Base-by-base conservation (phyloP, 2,113 vertebrate species). In the Prunella fulvescens region DNA sequence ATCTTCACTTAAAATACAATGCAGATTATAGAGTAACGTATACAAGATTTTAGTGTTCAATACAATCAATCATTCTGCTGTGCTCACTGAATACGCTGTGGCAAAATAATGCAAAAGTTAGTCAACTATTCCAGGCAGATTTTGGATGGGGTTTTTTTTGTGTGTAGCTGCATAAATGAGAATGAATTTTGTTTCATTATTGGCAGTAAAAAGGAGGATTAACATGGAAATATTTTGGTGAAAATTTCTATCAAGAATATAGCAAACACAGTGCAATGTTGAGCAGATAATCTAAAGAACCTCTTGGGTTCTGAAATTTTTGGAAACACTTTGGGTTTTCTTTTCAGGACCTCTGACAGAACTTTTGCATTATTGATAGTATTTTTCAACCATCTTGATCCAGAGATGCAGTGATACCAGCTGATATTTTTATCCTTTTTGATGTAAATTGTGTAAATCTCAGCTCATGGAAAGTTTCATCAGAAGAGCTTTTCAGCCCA, bases 71-170 rank as follows among this genome's bases (percentile, higher is more conserved):
- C 20, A 33, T 66, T 93, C 40, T 80, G 19, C 50, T 86, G 31
- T 86, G 74, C 44, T 87, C 45, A 44, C 79, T 67, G 48, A 72
- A 76, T 60, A 53, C 37, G 26, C 28, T 33, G 20, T 35, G 56
- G 60, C 48, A 85, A 93, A 96, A 86, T 64, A 88, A 81, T 69
- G 70, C 61, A 91, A 89, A 92, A 92, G 29, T 13, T 72, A 77
- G 8, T 62, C 78, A 90, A 9, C 48, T 70, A 37, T 79, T 90
- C 65, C 67, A 82, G 69, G 56, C 50, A 89, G 95, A 69, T 14
- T 77, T 62, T 78, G 60, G 72, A 72, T 78, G 64, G n/a, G n/a
- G n/a, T 1, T 24, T 37, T 47, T 42, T 58, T 24, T 44, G 37
- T 23, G 29, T 60, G 24, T 39, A 61, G 26, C 44, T 76, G 72